These are phyloP conservation scores for Trematomus loennbergii DNA, from an alignment of 2,113 vertebrate genomes.

Conservation along the genomic window DNA sequence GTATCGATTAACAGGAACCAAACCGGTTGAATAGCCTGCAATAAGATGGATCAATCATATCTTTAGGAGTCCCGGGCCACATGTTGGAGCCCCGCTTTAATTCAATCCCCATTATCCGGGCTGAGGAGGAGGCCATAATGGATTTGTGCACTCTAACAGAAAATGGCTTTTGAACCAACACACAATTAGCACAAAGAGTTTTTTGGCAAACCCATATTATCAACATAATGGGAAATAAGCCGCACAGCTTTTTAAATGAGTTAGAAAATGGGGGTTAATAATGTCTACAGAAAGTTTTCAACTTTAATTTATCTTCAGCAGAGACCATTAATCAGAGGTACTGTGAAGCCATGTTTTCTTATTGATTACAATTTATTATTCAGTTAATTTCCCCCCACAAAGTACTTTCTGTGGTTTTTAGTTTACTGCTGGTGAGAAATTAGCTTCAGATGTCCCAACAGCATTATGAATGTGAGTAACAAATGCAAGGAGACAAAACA, in stretches of 20 bases:
- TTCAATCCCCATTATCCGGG: conserved; percentile 93
- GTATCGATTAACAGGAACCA: conserved; percentile 76
- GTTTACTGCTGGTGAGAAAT: conserved; percentile 18
- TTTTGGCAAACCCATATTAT: conserved; percentile 87
- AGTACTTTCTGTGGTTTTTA: conserved; percentile 20
- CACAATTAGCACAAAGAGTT: conserved; percentile 93
- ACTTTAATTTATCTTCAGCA: conserved; percentile 79
- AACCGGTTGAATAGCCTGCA: conserved; percentile 77
- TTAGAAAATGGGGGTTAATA: conserved; percentile 84
- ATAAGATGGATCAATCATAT: conserved; percentile 98
- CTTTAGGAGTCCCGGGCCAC: conserved; percentile 77
- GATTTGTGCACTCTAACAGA: conserved; percentile 99
- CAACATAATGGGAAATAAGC: conserved; percentile 88
- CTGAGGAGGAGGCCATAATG: conserved; percentile 93
- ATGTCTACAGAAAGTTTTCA: conserved; percentile 78
- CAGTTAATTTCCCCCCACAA: conserved; percentile 66
- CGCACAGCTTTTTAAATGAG: conserved; percentile 88
- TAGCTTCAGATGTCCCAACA: not conserved
- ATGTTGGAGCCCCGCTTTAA: conserved; percentile 90
- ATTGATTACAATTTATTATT: conserved; percentile 82
- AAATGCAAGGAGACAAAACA: not conserved
- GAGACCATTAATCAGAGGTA: conserved; percentile 78
- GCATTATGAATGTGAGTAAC: too few species aligned
- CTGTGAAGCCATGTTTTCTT: conserved; percentile 68
- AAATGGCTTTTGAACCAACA: conserved; percentile 97